phyloP scores from a whole-genome alignment of 2,888 invertebrate species.

The Melanotus villosus region DNA sequence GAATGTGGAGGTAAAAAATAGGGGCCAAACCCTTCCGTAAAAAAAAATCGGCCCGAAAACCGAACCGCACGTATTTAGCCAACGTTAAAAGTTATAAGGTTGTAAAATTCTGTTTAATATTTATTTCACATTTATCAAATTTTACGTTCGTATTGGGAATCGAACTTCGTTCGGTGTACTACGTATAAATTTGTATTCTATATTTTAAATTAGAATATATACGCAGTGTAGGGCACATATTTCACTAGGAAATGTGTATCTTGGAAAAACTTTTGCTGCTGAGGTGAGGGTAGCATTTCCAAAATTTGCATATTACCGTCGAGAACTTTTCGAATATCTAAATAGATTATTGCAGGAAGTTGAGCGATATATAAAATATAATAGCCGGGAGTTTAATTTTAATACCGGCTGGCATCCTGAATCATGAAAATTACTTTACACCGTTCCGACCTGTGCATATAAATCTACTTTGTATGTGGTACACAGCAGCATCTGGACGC shows the following conservation, averaged over 20 bases:
- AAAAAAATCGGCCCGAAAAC: neutral
- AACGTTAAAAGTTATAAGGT: slow-evolving; percentile 41
- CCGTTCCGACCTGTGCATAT: slow-evolving; percentile 55
- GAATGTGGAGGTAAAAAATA: slow-evolving; percentile 11
- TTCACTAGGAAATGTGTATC: slow-evolving; percentile 67
- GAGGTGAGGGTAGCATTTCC: slow-evolving; percentile 63
- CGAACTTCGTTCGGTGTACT: slow-evolving; percentile 62
- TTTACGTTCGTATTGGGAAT: slow-evolving; percentile 67
- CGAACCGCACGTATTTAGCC: slow-evolving; percentile 17
- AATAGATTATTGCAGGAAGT: slow-evolving; percentile 48
- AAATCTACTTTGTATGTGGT: slow-evolving; percentile 58
- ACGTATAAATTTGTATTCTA: slow-evolving; percentile 69
- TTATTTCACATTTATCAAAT: slow-evolving; percentile 69
- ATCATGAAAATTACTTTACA: slow-evolving; percentile 58
- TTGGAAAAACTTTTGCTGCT: slow-evolving; percentile 59
- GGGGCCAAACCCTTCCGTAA: neutral
- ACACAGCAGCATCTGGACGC: slow-evolving; percentile 58
- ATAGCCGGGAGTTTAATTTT: slow-evolving; percentile 51
- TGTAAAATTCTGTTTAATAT: slow-evolving; percentile 66
- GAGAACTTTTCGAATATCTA: slow-evolving; percentile 61
- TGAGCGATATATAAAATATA: slow-evolving; percentile 52
- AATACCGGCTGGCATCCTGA: slow-evolving; percentile 49
- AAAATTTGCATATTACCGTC: slow-evolving; percentile 65
- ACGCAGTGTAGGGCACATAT: slow-evolving; percentile 67
- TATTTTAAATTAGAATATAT: slow-evolving; percentile 70